Percentiles rank a stretch among this genome's conserved stretches.
phyloP scores from a whole-genome alignment of 1,140 invertebrate species.

The Cherax destructor region DNA sequence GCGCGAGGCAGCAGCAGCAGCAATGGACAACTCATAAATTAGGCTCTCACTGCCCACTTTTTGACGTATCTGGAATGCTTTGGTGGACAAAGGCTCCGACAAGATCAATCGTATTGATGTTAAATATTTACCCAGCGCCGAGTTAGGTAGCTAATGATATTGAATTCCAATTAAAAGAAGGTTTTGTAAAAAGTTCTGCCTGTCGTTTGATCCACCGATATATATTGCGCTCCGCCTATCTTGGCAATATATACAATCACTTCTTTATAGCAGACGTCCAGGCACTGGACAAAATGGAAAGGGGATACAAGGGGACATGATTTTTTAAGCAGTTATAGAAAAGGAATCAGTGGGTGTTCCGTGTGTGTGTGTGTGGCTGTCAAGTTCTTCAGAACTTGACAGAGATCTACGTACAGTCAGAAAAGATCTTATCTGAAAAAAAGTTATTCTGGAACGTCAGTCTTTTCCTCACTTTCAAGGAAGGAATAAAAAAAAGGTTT shows the following conservation, averaged over 20 bases:
- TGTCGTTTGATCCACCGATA: slow-evolving; percentile 38
- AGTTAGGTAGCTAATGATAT: slow-evolving; percentile 47
- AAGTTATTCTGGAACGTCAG: no score
- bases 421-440: no score
- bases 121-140: slow-evolving; percentile 53
- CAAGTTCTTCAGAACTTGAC: no score
- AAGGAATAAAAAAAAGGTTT: no score
- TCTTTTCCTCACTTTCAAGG: no score
- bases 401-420: no score
- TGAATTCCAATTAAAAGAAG: slow-evolving; percentile 54
- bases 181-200: slow-evolving; percentile 13
- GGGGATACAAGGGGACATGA: background rate
- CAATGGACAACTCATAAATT: slow-evolving; percentile 24
- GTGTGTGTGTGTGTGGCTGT: no score
- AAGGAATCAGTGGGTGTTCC: background rate
- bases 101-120: slow-evolving; percentile 51
- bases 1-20: background rate
- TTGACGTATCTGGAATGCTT: slow-evolving; percentile 41
- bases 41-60: background rate
- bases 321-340: slow-evolving; percentile 2
- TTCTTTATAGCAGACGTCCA: slow-evolving; percentile 2
- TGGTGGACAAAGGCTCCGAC: slow-evolving; percentile 31
- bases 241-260: background rate
- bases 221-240: slow-evolving; percentile 25
- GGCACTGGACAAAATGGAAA: slow-evolving; percentile 1